Evolutionary conservation across 2,888 invertebrate genomes (phyloP).

Genomic region (Drosophila mettleri): DNA sequence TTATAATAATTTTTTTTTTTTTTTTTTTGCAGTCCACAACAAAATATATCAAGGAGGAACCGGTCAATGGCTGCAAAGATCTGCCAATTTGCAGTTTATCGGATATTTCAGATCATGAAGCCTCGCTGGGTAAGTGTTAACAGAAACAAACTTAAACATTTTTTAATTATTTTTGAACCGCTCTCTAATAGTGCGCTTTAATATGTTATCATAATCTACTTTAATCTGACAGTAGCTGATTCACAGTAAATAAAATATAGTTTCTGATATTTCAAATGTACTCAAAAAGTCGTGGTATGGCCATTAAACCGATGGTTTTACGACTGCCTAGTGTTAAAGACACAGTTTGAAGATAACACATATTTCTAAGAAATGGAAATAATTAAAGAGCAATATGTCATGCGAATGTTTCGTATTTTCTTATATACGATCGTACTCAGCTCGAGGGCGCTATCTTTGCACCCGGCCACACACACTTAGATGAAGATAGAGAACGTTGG

Average conservation of each 20-base stretch:
- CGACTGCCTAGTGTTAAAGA: conserved; percentile 25
- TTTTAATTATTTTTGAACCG: neutral
- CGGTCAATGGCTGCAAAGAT: conserved; percentile 89
- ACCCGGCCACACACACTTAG: conserved; percentile 15
- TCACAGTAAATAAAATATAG: neutral
- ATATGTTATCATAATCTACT: neutral
- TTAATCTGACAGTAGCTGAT: neutral
- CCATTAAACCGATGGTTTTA: conserved; percentile 34
- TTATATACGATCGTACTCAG: conserved; percentile 27
- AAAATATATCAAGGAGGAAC: conserved; percentile 83
- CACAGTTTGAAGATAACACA: conserved; percentile 68
- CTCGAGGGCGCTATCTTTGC: conserved; percentile 51
- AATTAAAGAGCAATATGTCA: conserved; percentile 72
- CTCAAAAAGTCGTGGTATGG: conserved; percentile 6
- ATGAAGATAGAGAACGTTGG: conserved; percentile 7
- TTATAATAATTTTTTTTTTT: neutral
- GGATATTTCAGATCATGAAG: conserved; percentile 95
- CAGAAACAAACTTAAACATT: neutral
- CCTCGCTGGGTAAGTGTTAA: conserved; percentile 92
- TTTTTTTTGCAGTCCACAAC: conserved; percentile 74
- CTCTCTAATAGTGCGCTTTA: neutral
- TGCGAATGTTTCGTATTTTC: conserved; percentile 45
- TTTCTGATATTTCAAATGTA: neutral
- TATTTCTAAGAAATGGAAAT: conserved; percentile 75
- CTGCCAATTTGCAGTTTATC: conserved; percentile 94